A percentile compares a stretch with the other conserved stretches of the same genome.
phyloP scores from a whole-genome alignment of 1,140 invertebrate genomes.

The Carcinoscorpius rotundicauda region DNA sequence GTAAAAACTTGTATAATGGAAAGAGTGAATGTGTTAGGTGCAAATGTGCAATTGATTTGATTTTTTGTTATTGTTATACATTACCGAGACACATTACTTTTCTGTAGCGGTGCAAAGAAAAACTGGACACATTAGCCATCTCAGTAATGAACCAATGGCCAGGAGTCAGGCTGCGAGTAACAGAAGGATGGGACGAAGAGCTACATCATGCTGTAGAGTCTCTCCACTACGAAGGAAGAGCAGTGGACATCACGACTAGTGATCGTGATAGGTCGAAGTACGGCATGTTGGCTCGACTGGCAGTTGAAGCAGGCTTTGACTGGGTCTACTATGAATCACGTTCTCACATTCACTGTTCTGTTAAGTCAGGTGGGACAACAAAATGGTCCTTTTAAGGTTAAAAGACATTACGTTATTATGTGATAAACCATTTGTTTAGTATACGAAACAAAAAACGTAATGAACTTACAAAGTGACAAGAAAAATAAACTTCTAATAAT shows the following conservation, averaged over 20 bases:
- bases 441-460: no score
- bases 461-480: no score
- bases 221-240: slow-evolving; percentile 88
- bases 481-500: no score
- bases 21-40: no score
- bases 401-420: no score
- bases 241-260: slow-evolving; percentile 88
- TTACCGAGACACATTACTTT: not conserved
- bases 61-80: no score
- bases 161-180: slow-evolving; percentile 74
- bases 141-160: slow-evolving; percentile 98
- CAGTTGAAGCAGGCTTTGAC: slow-evolving; percentile 93
- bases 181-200: slow-evolving; percentile 89
- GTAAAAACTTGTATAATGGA: no score
- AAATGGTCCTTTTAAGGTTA: no score
- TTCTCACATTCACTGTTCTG: slow-evolving; percentile 90
- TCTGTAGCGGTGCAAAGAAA: slow-evolving; percentile 87
- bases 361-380: slow-evolving; percentile 74
- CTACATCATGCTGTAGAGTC: slow-evolving; percentile 61
- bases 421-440: no score
- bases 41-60: no score
- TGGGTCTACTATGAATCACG: slow-evolving; percentile 95
- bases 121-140: slow-evolving; percentile 83
- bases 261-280: slow-evolving; percentile 85
- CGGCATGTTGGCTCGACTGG: slow-evolving; percentile 85